Base-by-base conservation (phyloP, 2,797 vertebrate genomes). In the Thunnus albacares region DNA sequence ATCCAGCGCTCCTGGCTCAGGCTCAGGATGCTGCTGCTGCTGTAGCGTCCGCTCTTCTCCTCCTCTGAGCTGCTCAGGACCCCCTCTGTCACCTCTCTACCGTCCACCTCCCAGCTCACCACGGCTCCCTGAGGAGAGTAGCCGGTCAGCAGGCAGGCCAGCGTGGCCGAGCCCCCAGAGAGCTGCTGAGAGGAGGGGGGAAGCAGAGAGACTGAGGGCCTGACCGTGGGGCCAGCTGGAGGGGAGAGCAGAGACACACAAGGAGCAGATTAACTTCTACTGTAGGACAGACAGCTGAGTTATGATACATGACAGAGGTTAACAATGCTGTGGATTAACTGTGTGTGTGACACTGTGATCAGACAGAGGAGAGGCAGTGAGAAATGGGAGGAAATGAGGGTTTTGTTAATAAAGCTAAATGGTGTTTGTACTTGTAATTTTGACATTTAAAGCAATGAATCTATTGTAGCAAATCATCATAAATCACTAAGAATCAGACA, bases 101-200 rank as follows among this genome's bases (percentile, higher is more conserved):
- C 28, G 28, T 30, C 28, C 28, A 30, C 28, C 28, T 30, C 28
- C 28, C 28, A 30, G 28, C 28, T 30, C 28, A 30, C 28, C 28
- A 30, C 28, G 28, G 28, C 87, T 60, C 85, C 87, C 81, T 80
- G 62, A 55, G 87, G 87, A 80, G 81, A 85, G 85, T 89, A 89
- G 86, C 64, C 79, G 2, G 49, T 83, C 81, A 89, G 80, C 74
- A 89, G 84, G 71, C 89, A 91, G 85, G 73, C 60, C 83, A 89
- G 80, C 24, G 80, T 83, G 81, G 71, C 63, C 22, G 70, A 74
- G 35, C 80, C 80, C 72, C 62, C 75, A n/a, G 35, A 75, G 71
- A 83, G 68, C 85, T 84, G 65, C 81, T 84, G 58, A 79, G 79
- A 68, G 79, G 85, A 89, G 53, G 89, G 85, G 43, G 78, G 67